Conservation (phyloP, 1,140 invertebrate genomes). For the Heliconius nattereri region DNA sequence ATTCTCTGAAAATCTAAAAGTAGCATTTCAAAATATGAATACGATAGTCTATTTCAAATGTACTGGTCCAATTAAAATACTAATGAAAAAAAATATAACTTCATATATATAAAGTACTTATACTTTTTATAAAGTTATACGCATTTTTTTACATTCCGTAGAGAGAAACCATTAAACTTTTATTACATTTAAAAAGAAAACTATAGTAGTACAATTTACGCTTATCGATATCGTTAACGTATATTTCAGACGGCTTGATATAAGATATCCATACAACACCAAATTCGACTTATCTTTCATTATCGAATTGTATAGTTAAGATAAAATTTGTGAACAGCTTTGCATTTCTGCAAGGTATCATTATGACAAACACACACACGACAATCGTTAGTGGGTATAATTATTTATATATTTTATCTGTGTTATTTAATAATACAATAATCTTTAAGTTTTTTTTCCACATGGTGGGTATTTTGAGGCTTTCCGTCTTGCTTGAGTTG, state of each 20-base stretch:
- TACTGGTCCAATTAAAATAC: not conserved
- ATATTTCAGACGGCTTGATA: slow-evolving; percentile 1
- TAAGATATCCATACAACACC: not conserved
- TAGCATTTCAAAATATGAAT: too few species aligned
- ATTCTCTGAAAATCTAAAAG: too few species aligned
- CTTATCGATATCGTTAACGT: slow-evolving; percentile 8
- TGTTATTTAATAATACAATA: not conserved
- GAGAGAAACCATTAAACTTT: not conserved
- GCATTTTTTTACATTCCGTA: not conserved
- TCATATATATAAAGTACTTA: too few species aligned
- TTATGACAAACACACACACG: not conserved
- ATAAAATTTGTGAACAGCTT: not conserved
- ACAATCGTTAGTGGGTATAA: not conserved
- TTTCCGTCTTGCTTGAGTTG: too few species aligned
- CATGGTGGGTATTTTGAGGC: too few species aligned
- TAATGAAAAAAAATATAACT: not conserved
- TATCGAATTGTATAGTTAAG: not conserved
- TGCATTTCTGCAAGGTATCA: not conserved
- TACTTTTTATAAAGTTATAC: not conserved
- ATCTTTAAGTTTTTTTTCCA: too few species aligned
- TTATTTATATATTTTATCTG: not conserved
- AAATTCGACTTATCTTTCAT: slow-evolving; percentile 1
- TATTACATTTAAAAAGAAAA: not conserved
- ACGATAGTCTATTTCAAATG: not conserved
- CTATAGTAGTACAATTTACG: not conserved